A percentile compares a stretch with the other conserved stretches of the same genome.
Evolutionary conservation across 2,797 vertebrate species (phyloP).

Genomic region (Sebastes miniatus): DNA sequence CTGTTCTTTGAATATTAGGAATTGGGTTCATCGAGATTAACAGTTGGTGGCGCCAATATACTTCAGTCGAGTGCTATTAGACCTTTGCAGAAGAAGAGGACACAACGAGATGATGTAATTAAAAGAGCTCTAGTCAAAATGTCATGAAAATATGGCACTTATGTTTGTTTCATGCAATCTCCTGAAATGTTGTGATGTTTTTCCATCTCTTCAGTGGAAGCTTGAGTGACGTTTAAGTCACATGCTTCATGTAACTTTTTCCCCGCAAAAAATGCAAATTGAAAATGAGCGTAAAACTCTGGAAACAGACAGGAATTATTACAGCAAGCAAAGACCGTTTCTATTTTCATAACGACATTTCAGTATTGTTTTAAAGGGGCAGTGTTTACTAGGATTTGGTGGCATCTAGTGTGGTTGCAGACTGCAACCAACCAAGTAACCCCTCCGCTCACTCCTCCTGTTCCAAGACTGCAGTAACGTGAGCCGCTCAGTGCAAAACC

Average conservation of each 20-base stretch:
- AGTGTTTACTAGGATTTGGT: no score
- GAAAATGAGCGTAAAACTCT: background rate
- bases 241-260: background rate
- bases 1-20: background rate
- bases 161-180: background rate
- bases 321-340: background rate
- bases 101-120: background rate
- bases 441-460: no score
- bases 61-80: background rate
- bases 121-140: no score
- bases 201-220: background rate
- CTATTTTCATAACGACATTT: no score
- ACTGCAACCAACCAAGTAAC: no score
- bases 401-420: no score
- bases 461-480: no score
- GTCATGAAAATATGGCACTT: no score
- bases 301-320: background rate
- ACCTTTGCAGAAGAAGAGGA: background rate
- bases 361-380: background rate
- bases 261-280: background rate
- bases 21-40: background rate
- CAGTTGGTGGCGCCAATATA: background rate
- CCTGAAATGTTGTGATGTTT: background rate
- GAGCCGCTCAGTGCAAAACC: no score
- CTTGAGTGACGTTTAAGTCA: background rate